Base-by-base conservation (phyloP, 2,888 invertebrate genomes). In the Macropis europaea region DNA sequence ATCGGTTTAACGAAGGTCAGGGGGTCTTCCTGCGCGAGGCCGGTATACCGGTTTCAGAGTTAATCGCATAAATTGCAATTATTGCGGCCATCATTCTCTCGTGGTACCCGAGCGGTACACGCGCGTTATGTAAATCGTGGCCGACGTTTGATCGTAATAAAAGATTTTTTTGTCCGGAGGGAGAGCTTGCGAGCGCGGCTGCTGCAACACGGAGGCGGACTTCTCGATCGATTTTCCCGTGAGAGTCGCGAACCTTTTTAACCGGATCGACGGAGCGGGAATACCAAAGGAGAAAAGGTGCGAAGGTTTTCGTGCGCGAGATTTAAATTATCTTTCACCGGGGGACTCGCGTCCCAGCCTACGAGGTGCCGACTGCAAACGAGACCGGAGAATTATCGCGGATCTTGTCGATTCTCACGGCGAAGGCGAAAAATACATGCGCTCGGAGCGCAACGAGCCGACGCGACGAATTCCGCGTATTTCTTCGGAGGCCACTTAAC, bases 31-130 rank as follows among this genome's bases (percentile, higher is more conserved):
- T 45, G 57, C 24, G 42, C 43, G 42, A 38, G 53, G 48, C 48
- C 42, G 62, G 38, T 34, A 69, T 76, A 76, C 73, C 73, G 76
- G 62, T 73, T 76, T 62, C 52, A 9, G 52, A 77, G 68, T 73
- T 76, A 73, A 77, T 77, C 76, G 73, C 60, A 76, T 76, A 77
- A 76, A 77, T 77, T 77, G 69, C 73, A 77, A 77, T 76, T 77
- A 76, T 76, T 73, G 63, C 73, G 63, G 64, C 54, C 66, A 69
- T 73, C 59, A 73, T 66, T 77, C 73, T 73, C 59, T 57, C 47
- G 60, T 34, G 61, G 56, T 70, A 52, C 45, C 48, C 45, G 22
- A 22, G 42, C 48, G 7, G 57, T 45, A 32, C 50, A 61, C 61
- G 57, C 61, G 57, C 64, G 67, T 76, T 67, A 69, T 57, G 76